Conservation (phyloP, 2,888 invertebrate species). For the Catocala nupta region DNA sequence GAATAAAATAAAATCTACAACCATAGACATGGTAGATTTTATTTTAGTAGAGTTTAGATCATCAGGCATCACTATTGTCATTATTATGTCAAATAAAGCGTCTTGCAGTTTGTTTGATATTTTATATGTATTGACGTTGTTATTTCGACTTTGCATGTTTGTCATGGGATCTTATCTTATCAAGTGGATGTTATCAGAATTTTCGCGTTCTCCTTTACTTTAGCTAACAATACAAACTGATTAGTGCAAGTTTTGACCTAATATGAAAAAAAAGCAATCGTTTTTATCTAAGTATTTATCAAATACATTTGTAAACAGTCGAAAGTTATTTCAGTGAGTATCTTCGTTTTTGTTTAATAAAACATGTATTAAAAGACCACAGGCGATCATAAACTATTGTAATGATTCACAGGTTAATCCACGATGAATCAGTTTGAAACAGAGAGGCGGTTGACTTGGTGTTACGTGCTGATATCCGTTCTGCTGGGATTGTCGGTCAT, state of each 20-base stretch:
- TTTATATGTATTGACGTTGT: conserved; percentile 12
- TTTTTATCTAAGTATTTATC: no score
- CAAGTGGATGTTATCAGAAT: conserved; percentile 22
- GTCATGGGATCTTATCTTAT: conserved; percentile 14
- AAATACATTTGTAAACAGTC: no score
- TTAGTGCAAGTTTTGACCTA: conserved; percentile 24
- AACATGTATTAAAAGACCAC: background rate
- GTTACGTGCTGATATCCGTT: conserved; percentile 69
- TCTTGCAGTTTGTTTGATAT: no score
- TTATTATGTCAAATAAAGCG: no score
- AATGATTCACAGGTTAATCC: conserved; percentile 11
- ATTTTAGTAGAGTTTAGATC: no score
- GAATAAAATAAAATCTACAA: no score
- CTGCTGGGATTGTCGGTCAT: conserved; percentile 74
- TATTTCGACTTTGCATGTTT: conserved; percentile 3
- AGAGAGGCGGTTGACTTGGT: conserved; percentile 74
- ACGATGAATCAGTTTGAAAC: conserved; percentile 79
- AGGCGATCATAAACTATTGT: background rate
- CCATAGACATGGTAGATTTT: no score
- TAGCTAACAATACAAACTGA: conserved; percentile 29
- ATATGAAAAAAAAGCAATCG: background rate
- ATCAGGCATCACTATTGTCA: no score
- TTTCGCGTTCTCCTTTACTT: conserved; percentile 15
- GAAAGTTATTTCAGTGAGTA: background rate
- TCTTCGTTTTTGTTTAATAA: background rate